These are phyloP conservation scores for Silurus meridionalis DNA, from an alignment of 2,113 vertebrate genomes.

Conservation along the genomic window DNA sequence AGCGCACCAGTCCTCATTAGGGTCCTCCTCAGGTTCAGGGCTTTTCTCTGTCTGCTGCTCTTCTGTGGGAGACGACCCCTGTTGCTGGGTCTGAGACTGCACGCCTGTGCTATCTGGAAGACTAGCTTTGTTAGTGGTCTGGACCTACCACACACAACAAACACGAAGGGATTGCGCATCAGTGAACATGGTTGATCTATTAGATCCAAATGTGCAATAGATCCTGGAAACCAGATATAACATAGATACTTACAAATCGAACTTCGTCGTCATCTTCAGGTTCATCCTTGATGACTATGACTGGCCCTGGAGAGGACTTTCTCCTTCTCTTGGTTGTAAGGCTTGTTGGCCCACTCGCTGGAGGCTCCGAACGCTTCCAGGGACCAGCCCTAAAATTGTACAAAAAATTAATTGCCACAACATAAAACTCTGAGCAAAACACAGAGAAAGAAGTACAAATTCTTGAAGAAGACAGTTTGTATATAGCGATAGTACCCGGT, in stretches of 20 bases:
- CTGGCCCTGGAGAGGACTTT: slow-evolving; percentile 68
- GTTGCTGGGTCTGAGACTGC: slow-evolving; percentile 62
- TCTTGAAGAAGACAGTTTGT: neutral
- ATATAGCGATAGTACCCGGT: slow-evolving; percentile 59
- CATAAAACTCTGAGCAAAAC: neutral
- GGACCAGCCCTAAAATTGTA: slow-evolving; percentile 50
- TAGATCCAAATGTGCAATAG: neutral
- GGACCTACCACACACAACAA: slow-evolving; percentile 61
- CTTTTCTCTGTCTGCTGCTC: slow-evolving; percentile 57
- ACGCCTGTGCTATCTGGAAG: slow-evolving; percentile 77
- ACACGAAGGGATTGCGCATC: neutral
- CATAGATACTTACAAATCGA: slow-evolving; percentile 66
- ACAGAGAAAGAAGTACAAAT: neutral
- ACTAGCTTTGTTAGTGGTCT: slow-evolving; percentile 69
- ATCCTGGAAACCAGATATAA: neutral
- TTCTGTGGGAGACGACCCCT: slow-evolving; percentile 43
- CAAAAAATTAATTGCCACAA: neutral
- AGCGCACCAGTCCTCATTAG: slow-evolving; percentile 97
- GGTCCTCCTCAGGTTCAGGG: slow-evolving; percentile 73
- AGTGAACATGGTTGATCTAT: neutral
- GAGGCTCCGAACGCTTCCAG: slow-evolving; percentile 67
- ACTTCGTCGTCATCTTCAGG: slow-evolving; percentile 77
- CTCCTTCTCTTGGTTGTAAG: slow-evolving; percentile 66
- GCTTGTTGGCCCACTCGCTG: slow-evolving; percentile 45
- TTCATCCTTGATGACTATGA: slow-evolving; percentile 78